Base-by-base conservation (phyloP, 2,888 invertebrate genomes). In the Noctua pronuba region DNA sequence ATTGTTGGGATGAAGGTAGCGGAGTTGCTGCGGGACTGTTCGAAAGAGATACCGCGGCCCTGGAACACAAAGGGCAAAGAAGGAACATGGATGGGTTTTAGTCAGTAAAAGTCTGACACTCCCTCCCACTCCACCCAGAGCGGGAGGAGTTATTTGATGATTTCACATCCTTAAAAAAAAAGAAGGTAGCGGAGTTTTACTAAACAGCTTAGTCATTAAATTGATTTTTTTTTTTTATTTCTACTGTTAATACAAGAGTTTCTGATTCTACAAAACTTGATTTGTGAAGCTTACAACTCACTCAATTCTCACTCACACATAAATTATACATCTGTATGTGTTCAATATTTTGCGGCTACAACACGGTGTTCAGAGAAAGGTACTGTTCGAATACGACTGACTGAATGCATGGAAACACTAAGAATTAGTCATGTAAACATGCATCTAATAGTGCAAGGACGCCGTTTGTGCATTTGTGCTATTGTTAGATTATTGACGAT, bases 301-400 rank as follows among this genome's bases (percentile, higher is more conserved):
- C n/a, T n/a, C 4, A 6, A 55, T 58, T 24, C 31, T 55, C 5
- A 21, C 21, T 6, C 24, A 41, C 31, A 38, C 5, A 73, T 85
- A 73, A 76, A 69, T 78, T 21, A 75, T 21, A 62, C 35, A 64
- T 46, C 58, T 46, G 77, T 64, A 28, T n/a, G n/a, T 69, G 67
- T 68, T 76, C 74, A 68, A 76, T 65, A 80, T 68, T 66, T 46
- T 35, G 66, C 31, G 21, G 13, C 52, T 38, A 52, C 38, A 64
- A 24, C 62, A 35, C 38, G n/a, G 28, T 38, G 72, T 75, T 70
- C 67, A 62, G 84, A 88, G 89, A 86, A 88, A 87, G 79, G 75
- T 62, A 78, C 87, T 86, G 79, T 79, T 75, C 74, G 21, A 73
- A 87, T 83, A 49, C 66, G n/a, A 70, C 69, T 79, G 65, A 60